phyloP scores from a whole-genome alignment of 2,113 vertebrate genomes.

The Chascanopsetta lugubris region DNA sequence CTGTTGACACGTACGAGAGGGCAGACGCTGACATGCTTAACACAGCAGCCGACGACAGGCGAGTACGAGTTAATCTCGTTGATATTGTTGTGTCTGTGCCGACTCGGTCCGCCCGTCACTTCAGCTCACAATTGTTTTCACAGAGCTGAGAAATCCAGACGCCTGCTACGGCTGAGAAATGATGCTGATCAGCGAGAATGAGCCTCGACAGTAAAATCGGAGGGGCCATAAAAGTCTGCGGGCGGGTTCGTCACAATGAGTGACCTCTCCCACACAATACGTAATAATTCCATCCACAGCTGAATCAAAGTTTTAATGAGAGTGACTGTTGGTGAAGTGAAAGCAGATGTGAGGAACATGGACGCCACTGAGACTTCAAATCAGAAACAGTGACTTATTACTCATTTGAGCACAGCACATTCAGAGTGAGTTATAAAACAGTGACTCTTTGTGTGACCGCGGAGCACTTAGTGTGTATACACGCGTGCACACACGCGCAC shows the following conservation, averaged over 20 bases:
- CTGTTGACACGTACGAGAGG: no score
- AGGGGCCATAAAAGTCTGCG: not conserved
- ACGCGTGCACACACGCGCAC: no score
- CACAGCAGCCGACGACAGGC: conserved; percentile 51
- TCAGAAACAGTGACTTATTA: not conserved
- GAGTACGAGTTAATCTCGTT: not conserved
- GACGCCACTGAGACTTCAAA: no score
- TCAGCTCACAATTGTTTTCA: not conserved
- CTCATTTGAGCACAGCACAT: not conserved
- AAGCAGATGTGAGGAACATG: not conserved
- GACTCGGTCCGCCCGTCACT: not conserved
- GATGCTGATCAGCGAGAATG: not conserved
- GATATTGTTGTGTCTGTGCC: conserved; percentile 14
- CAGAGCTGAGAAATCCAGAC: not conserved
- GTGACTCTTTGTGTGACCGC: no score
- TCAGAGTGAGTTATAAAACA: not conserved
- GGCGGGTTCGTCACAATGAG: not conserved
- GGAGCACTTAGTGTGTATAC: no score
- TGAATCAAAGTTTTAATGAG: not conserved
- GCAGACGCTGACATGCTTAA: conserved; percentile 40
- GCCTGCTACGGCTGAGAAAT: not conserved
- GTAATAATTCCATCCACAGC: not conserved
- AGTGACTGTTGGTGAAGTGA: not conserved
- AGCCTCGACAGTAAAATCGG: not conserved
- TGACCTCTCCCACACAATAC: not conserved